Base-by-base conservation (phyloP, 92 coral and sea anemone species). In the Bergia puertoricense region DNA sequence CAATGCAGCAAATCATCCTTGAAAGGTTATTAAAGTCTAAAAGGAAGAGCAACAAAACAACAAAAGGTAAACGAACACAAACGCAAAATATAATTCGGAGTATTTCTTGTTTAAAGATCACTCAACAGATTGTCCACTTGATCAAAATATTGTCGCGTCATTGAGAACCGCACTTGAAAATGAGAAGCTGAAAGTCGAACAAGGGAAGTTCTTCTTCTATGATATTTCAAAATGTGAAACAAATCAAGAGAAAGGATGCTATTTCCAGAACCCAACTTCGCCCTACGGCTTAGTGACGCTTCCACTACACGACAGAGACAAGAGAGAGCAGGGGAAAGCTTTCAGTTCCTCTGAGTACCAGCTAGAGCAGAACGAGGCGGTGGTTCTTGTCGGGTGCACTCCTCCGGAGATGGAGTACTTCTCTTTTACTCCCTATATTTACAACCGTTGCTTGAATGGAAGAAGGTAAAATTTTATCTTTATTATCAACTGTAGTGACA, bases 291-390 rank as follows among this genome's bases (percentile, higher is more conserved):
- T 45, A 3, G 81, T 42, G 81, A 2, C 4, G 81, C 22, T 77
- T 77, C 81, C 81, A 20, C 40, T 77, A 45, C 81, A 45, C 59
- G 81, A 59, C 81, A 77, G 40, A 77, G 81, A 77, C 50, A 77
- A 22, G 57, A 9, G 6, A 16, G 81, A 77, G 38, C 81, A 77
- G 39, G 23, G 48, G 6, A 77, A 43, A 18, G 2, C 4, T 18
- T 42, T 5, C 5, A 4, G 18, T 22, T 22, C 3, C 8, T 0
- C 2, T 0, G 57, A 77, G 4, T 45, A 77, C 81, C 81, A 77
- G 54, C 50, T 77, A 37, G 81, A 77, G 30, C 81, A 77, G 37
- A 45, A 44, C 50, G 81, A 77, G 81, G 81, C 81, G 81, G 5
- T 77, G 3, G 8, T 76, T 15, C 80, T 76, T 18, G 20, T 76